Evolutionary conservation across 37 sponge, comb jelly and placozoan species (phyloP).

Genomic region (Petrosia ficiformis): DNA sequence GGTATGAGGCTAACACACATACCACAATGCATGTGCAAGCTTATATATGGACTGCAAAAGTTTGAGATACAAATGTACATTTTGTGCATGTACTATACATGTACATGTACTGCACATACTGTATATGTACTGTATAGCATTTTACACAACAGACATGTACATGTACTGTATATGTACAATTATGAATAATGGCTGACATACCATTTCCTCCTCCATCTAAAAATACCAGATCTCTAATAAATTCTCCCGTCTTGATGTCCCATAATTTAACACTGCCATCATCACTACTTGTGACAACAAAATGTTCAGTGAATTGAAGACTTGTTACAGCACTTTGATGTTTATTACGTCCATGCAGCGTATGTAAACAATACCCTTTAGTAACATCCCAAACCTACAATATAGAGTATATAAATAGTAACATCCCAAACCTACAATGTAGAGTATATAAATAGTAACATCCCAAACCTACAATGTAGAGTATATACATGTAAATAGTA

Average conservation of each 20-base stretch:
- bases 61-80: too few relatives aligned
- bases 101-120: too few relatives aligned
- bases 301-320: slow-evolving; percentile 93
- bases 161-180: too few relatives aligned
- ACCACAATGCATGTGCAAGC: too few relatives aligned
- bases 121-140: too few relatives aligned
- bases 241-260: slow-evolving; percentile 96
- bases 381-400: slow-evolving; percentile 92
- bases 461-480: slow-evolving; percentile 86
- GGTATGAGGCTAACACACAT: too few relatives aligned
- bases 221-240: slow-evolving; percentile 86
- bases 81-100: too few relatives aligned
- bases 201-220: slow-evolving; percentile 93
- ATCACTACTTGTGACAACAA: slow-evolving; percentile 95
- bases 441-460: slow-evolving; percentile 34
- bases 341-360: slow-evolving; percentile 85
- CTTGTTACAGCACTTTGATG: slow-evolving; percentile 99
- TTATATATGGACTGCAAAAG: too few relatives aligned
- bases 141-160: too few relatives aligned
- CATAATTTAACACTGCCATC: slow-evolving; percentile 99
- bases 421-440: slow-evolving; percentile 92
- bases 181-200: too few relatives aligned
- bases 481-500: slow-evolving; percentile 8
- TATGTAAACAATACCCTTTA: slow-evolving; percentile 90
- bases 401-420: slow-evolving; percentile 4